A percentile compares a stretch with the other conserved stretches of the same genome.
phyloP scores from a whole-genome alignment of 1,140 invertebrate genomes.

The Zaprionus camerounensis region DNA sequence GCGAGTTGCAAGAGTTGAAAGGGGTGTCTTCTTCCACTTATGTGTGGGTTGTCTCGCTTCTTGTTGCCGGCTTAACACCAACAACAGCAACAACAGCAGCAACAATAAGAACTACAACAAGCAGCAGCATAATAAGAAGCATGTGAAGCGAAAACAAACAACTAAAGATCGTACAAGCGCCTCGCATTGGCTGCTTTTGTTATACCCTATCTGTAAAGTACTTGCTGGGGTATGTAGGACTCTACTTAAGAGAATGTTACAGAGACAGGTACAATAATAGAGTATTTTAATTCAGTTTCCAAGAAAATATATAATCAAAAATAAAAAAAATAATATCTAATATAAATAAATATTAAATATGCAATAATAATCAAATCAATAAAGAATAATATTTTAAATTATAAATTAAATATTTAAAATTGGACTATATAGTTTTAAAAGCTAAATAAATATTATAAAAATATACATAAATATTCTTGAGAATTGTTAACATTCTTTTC shows the following conservation, averaged over 20 bases:
- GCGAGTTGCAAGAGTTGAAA: slow-evolving; percentile 11
- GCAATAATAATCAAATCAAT: not conserved
- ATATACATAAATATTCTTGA: not conserved
- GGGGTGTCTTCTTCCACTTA: slow-evolving; percentile 33
- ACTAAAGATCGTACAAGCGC: slow-evolving; percentile 40
- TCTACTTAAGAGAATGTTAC: too few relatives aligned
- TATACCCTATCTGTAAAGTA: slow-evolving; percentile 20
- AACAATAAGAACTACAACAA: slow-evolving; percentile 28
- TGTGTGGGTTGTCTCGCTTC: slow-evolving; percentile 23
- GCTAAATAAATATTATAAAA: too few relatives aligned
- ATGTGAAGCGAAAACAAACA: slow-evolving; percentile 62
- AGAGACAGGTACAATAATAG: too few relatives aligned
- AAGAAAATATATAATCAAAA: too few relatives aligned
- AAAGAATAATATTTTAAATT: not conserved
- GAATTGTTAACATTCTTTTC: not conserved
- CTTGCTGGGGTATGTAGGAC: not conserved
- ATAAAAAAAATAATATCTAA: not conserved
- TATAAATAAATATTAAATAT: not conserved
- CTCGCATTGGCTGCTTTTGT: slow-evolving; percentile 23
- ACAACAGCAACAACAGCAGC: slow-evolving; percentile 13
- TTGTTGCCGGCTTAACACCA: slow-evolving; percentile 58
- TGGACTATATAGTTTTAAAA: too few relatives aligned
- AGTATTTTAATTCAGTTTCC: not conserved
- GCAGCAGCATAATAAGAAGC: slow-evolving; percentile 54
- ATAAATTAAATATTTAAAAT: not conserved